Percentiles rank a stretch among this genome's conserved stretches.
These are phyloP conservation scores for Pampus argenteus DNA, from an alignment of 2,797 vertebrate species.

Conservation along the genomic window DNA sequence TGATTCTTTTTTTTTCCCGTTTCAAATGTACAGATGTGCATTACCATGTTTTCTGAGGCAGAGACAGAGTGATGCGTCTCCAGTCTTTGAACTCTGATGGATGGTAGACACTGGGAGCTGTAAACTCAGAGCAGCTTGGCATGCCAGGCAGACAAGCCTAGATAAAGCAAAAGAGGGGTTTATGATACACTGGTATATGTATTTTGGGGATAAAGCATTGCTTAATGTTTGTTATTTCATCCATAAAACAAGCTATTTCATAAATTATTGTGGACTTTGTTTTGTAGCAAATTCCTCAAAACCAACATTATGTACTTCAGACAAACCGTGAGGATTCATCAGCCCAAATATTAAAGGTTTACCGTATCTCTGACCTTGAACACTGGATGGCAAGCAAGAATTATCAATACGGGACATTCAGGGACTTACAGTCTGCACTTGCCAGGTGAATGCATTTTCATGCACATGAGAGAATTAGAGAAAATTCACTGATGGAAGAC, in stretches of 20 bases:
- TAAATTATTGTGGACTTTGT: conserved; percentile 4
- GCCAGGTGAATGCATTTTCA: conserved; percentile 54
- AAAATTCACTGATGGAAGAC: conserved; percentile 61
- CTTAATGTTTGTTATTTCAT: conserved; percentile 19
- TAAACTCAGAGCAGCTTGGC: conserved; percentile 98
- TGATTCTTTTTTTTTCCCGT: conserved; percentile 7
- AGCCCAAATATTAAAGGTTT: conserved; percentile 39
- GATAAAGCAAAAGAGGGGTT: conserved; percentile 31
- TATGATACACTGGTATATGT: conserved; percentile 1
- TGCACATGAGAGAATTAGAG: conserved; percentile 56
- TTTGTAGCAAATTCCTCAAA: conserved; percentile 26
- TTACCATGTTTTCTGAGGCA: conserved; percentile 97
- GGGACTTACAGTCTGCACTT: conserved; percentile 55
- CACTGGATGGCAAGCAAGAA: conserved; percentile 43
- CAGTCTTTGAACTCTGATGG: conserved; percentile 95
- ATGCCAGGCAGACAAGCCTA: conserved; percentile 98
- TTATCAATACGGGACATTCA: conserved; percentile 51
- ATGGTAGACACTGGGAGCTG: conserved; percentile 95
- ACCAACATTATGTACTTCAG: background rate
- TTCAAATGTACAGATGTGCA: conserved; percentile 10
- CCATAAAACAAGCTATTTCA: background rate
- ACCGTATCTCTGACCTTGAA: conserved; percentile 67
- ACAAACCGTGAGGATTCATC: conserved; percentile 16
- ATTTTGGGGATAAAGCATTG: background rate
- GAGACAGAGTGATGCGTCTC: conserved; percentile 93